A percentile compares a stretch with the other conserved stretches of the same genome.
phyloP scores from a whole-genome alignment of 2,888 invertebrate genomes.

The Leptinotarsa peninsularis region DNA sequence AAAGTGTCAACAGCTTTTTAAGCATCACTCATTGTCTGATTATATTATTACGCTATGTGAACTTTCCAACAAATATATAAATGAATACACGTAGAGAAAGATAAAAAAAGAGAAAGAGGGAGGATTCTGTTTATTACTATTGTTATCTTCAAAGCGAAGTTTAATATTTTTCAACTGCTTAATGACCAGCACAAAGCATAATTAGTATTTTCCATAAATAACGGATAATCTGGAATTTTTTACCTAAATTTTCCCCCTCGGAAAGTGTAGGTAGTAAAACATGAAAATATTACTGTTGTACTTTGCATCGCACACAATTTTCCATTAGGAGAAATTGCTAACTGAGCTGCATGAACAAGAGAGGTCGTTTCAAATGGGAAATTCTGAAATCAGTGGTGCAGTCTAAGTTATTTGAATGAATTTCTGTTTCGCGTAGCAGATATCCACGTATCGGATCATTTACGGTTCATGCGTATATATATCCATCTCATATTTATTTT shows the following conservation, averaged over 20 bases:
- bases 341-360: constrained; percentile 8
- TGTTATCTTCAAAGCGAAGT: constrained; percentile 39
- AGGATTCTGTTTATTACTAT: constrained; percentile 27
- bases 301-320: constrained; percentile 29
- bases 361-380: constrained; percentile 4
- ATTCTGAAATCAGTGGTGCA: neutral
- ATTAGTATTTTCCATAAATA: constrained; percentile 39
- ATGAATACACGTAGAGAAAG: neutral
- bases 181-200: constrained; percentile 40
- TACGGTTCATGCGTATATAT: no score
- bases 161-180: constrained; percentile 41
- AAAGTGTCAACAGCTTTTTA: neutral
- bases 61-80: neutral
- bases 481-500: no score
- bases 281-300: constrained; percentile 33
- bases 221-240: constrained; percentile 36
- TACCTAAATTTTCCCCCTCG: constrained; percentile 24
- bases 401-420: neutral
- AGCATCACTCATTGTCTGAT: neutral
- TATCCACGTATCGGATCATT: no score
- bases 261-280: constrained; percentile 32
- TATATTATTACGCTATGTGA: neutral
- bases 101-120: neutral
- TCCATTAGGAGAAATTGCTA: constrained; percentile 13
- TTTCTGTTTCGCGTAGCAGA: neutral